phyloP scores from a whole-genome alignment of 2,113 vertebrate species.

The Felis catus region F.catus_Fca126_mat1.0 CM031417.1:120289001-120289500 shows the following conservation, averaged over 20 bases:
- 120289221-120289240: not conserved
- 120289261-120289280: not conserved
- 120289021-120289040: not conserved
- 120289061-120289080: not conserved
- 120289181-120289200: not conserved
- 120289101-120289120: not conserved
- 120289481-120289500: not conserved
- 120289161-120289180: not conserved
- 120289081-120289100: not conserved
- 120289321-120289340: not conserved
- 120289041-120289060: not conserved
- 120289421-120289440: not conserved
- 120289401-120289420: not conserved
- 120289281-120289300: not conserved
- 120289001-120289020: not conserved
- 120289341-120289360: not conserved
- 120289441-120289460: not conserved
- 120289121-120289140: not conserved
- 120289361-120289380: not conserved
- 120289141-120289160: not conserved
- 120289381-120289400: not conserved
- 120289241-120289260: not conserved
- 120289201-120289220: constrained; percentile 7
- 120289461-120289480: not conserved
- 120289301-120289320: not conserved